Base-by-base conservation (phyloP, 2,797 vertebrate species). In the Malurus leucopterus region DNA sequence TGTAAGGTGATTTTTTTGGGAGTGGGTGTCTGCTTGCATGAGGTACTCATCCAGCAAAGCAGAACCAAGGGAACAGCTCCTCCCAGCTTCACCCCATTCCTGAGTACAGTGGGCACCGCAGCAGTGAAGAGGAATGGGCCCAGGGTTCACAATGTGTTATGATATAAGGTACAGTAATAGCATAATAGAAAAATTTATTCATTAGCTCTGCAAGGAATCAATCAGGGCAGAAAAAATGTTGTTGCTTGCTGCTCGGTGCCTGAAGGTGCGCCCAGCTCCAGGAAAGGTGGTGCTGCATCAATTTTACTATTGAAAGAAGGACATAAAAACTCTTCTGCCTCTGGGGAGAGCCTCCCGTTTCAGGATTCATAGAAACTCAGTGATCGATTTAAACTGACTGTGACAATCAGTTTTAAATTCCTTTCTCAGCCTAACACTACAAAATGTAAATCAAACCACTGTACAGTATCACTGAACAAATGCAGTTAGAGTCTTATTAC, bases 71-170 rank as follows among this genome's bases (percentile, higher is more conserved):
- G 38, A 64, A 40, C 6, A 47, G 23, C 43, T 76, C 23, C 68
- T 58, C 4, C 36, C 61, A 62, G 50, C 32, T 70, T 63, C 65
- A 40, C 6, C 2, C 4, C 18, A 4, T 7, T 18, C 9, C 1
- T 55, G 58, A 61, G 41, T 36, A 9, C 26, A 40, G 46, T 15
- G 14, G 36, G 16, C 34, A 40, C 70, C 5, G 29, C 14, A 67
- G 49, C 70, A 40, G 4, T 8, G 27, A 73, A 29, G n/a, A 81
- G 23, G 13, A 32, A 10, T 27, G 29, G 41, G 57, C 8, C 13
- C 1, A 1, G 24, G 8, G 19, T 21, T 55, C 5, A 6, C 26
- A 26, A 1, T 2, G 10, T 2, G 0, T 50, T 34, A n/a, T 1
- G 8, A 8, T n/a, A 14, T 16, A 62, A 76, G 41, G 46, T 47